Conservation (phyloP, 2,113 vertebrate genomes). For the Lipophrys pholis region DNA sequence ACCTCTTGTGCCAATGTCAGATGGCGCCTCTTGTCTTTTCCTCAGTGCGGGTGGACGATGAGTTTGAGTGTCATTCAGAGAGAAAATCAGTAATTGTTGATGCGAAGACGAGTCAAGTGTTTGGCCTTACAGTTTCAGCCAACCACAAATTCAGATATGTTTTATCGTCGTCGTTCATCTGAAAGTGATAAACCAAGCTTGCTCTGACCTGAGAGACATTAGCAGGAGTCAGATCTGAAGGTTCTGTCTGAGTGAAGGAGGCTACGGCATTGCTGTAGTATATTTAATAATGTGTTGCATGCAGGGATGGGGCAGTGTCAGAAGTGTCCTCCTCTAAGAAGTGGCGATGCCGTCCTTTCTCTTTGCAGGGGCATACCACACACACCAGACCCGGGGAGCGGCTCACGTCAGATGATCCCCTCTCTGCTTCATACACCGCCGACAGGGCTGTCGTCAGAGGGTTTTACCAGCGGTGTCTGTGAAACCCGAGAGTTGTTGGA, state of each 20-base stretch:
- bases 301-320: conserved; percentile 53
- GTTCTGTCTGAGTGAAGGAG: conserved; percentile 33
- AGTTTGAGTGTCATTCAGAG: conserved; percentile 27
- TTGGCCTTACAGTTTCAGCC: conserved; percentile 25
- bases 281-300: conserved; percentile 56
- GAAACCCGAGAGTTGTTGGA: conserved; percentile 80
- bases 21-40: conserved; percentile 28
- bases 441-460: conserved; percentile 81
- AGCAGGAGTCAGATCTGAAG: conserved; percentile 43
- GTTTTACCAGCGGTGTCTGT: conserved; percentile 78
- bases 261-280: conserved; percentile 19
- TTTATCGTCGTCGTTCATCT: conserved; percentile 52
- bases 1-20: conserved; percentile 41
- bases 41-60: conserved; percentile 31
- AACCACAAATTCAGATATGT: conserved; percentile 44
- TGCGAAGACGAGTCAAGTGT: conserved; percentile 28
- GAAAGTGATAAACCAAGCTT: conserved; percentile 39
- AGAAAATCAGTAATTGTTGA: conserved; percentile 47
- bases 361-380: conserved; percentile 73
- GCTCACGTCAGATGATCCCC: conserved; percentile 73
- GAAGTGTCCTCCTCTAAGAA: conserved; percentile 61
- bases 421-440: conserved; percentile 77
- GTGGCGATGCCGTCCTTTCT: conserved; percentile 65
- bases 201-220: conserved; percentile 28
- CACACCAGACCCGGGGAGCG: conserved; percentile 70